Conservation (phyloP, 1,140 invertebrate species). For the Pogonomyrmex californicus region DNA sequence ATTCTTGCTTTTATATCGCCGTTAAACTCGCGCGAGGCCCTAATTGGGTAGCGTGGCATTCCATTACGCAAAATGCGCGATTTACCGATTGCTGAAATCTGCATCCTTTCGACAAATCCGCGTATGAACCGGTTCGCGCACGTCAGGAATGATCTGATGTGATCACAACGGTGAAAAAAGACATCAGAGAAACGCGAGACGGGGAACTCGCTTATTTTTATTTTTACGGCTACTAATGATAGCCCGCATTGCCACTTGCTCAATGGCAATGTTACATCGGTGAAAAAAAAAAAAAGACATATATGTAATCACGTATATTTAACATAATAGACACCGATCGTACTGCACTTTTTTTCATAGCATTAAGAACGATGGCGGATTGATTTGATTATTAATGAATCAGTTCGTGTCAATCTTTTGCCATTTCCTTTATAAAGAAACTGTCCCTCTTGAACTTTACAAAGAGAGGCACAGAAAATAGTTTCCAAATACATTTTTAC, state of each 20-base stretch:
- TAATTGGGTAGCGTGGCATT: slow-evolving; percentile 14
- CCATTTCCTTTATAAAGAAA: not conserved
- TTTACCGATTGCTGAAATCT: slow-evolving; percentile 68
- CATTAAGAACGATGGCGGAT: not conserved
- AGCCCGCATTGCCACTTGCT: slow-evolving; percentile 38
- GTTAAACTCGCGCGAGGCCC: slow-evolving; percentile 9
- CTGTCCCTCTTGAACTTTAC: not conserved
- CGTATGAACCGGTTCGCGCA: slow-evolving; percentile 60
- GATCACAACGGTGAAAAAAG: not conserved
- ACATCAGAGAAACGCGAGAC: not conserved
- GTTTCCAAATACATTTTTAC: not conserved
- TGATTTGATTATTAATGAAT: not conserved
- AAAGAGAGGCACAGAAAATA: not conserved
- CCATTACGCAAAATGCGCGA: slow-evolving; percentile 54
- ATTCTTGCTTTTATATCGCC: slow-evolving; percentile 32
- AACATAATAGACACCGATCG: not conserved
- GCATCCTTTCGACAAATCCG: slow-evolving; percentile 61
- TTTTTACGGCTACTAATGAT: slow-evolving; percentile 66
- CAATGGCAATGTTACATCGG: slow-evolving; percentile 66
- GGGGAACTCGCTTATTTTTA: not conserved
- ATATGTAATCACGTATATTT: not conserved
- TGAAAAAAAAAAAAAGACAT: slow-evolving; percentile 24
- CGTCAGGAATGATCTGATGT: not conserved
- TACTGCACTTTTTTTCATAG: not conserved
- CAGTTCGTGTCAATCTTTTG: not conserved